These are phyloP conservation scores for Tamandua tetradactyla DNA, from an alignment of 2,797 vertebrate species.

Conservation along the genomic window DNA sequence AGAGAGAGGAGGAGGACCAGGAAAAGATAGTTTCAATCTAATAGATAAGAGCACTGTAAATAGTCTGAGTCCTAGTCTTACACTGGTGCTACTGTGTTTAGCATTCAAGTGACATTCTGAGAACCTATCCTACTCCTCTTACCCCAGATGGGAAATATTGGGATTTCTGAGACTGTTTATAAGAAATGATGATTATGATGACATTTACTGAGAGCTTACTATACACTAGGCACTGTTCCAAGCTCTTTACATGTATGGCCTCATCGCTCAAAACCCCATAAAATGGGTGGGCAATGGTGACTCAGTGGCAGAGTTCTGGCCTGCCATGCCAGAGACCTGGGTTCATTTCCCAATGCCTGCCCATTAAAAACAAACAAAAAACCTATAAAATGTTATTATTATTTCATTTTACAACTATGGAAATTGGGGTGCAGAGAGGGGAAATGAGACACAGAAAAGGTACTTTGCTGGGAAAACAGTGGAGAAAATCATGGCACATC, in stretches of 20 bases:
- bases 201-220: background rate
- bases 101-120: background rate
- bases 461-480: background rate
- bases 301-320: no score
- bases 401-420: background rate
- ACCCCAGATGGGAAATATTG: background rate
- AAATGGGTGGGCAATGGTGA: no score
- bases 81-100: background rate
- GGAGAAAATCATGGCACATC: background rate
- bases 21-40: background rate
- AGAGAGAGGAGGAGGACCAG: background rate
- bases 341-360: no score
- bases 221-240: background rate
- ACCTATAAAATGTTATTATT: no score
- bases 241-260: background rate
- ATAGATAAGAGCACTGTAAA: background rate
- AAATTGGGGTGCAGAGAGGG: background rate
- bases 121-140: background rate
- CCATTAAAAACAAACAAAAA: no score
- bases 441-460: background rate
- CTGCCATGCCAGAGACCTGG: no score
- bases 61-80: background rate
- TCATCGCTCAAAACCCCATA: background rate
- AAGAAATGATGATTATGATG: background rate
- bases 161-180: background rate